A percentile compares a stretch with the other conserved stretches of the same genome.
These are phyloP conservation scores for Pogona vitticeps DNA, from an alignment of 2,113 vertebrate species.

Conservation along the genomic window DNA sequence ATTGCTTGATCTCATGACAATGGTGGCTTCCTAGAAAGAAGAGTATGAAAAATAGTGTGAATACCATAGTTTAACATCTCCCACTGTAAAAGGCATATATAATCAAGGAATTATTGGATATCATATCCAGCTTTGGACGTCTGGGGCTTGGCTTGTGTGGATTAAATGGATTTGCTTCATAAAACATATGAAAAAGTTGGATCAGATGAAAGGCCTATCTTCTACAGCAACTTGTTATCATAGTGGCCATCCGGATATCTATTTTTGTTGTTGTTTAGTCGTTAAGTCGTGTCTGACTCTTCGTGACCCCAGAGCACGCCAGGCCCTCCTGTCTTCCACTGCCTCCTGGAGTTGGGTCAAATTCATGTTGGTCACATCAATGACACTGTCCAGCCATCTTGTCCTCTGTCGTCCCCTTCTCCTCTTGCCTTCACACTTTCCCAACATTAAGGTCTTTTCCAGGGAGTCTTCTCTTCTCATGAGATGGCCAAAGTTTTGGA, in stretches of 20 bases:
- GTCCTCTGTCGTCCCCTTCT: no score
- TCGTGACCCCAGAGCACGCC: no score
- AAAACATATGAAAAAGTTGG: not conserved
- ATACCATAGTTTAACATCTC: slow-evolving; percentile 17
- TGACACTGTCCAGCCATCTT: no score
- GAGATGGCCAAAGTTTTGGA: no score
- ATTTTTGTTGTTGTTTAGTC: no score
- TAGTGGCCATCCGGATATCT: not conserved
- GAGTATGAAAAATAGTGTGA: slow-evolving; percentile 14
- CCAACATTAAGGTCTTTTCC: no score
- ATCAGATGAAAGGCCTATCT: not conserved
- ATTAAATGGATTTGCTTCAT: not conserved
- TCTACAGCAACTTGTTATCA: not conserved
- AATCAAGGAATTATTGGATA: not conserved
- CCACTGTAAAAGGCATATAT: slow-evolving; percentile 8
- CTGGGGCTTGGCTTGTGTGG: not conserved
- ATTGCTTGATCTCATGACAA: not conserved
- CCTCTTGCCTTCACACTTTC: no score
- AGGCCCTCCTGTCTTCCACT: no score
- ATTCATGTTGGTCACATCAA: no score
- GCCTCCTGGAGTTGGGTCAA: no score
- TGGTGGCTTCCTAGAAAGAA: not conserved
- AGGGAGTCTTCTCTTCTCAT: no score
- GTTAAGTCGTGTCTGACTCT: no score
- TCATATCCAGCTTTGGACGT: not conserved